Base-by-base conservation (phyloP, 2,797 vertebrate genomes). In the Huso huso region DNA sequence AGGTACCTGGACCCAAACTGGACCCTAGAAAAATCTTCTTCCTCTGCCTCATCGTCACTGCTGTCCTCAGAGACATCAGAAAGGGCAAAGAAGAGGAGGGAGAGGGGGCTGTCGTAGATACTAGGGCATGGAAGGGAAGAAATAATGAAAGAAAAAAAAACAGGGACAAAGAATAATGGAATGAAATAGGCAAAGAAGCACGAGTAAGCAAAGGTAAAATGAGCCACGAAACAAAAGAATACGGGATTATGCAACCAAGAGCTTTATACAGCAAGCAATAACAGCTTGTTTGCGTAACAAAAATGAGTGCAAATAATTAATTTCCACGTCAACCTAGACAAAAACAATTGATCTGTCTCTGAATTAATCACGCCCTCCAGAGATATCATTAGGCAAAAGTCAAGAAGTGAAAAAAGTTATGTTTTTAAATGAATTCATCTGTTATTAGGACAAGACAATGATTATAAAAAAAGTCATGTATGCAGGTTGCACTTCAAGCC, bases 1-100 rank as follows among this genome's bases (percentile, higher is more conserved):
- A 68, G 82, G 89, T 99, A 99, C 96, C 96, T 99, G 92, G 93
- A 95, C 92, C 94, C 96, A 95, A 98, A 98, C 81, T 94, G 95
- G 92, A 97, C 91, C 89, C 87, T 90, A 88, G 94, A 79, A 95
- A 97, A 95, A 90, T 97, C 95, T 85, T 90, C 92, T 71, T 94
- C 94, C 83, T 91, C 93, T 58, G 90, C 89, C 66, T 97, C 97
- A 86, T 97, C 97, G 74, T 94, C 94, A 83, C 93, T 95, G 92
- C 93, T 96, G 83, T 93, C 93, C 88, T 94, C 95, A 90, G 93
- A 93, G 83, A 94, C 84, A 88, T 95, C 94, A 86, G 95, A 92
- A 79, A 95, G 88, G 79, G 88, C 90, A 89, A 91, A 91, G 86
- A 91, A 91, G 86, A 96, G 92, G 87, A 93, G 86, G 86, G 95